These are phyloP conservation scores for Diplosoma virens DNA, from an alignment of 23 tunicate genomes.

Conservation along the genomic window DNA sequence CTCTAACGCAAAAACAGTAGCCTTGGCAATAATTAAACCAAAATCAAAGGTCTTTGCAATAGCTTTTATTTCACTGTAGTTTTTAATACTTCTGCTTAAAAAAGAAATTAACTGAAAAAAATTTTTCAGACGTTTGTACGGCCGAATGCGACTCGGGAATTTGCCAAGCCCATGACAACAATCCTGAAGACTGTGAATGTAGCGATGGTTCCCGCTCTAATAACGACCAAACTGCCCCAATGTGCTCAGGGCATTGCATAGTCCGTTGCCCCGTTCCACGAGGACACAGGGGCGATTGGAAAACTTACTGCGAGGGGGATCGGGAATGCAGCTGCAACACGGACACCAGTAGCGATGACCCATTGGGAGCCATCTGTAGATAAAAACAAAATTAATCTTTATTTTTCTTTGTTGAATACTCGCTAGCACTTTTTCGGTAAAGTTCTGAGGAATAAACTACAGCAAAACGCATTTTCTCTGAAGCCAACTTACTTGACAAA, in stretches of 20 bases:
- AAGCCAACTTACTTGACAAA: no score
- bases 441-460: no score
- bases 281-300: not conserved
- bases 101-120: not conserved
- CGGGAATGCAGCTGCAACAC: not conserved
- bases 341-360: no score
- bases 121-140: slow-evolving; percentile 8
- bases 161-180: slow-evolving; percentile 15
- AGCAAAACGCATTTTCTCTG: no score
- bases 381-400: no score
- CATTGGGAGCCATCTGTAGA: no score
- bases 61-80: not conserved
- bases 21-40: no score
- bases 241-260: not conserved
- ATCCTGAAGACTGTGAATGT: not conserved
- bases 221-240: not conserved
- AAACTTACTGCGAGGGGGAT: not conserved
- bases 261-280: slow-evolving; percentile 1
- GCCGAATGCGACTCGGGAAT: not conserved
- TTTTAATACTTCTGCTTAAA: not conserved
- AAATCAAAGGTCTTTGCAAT: no score
- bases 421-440: no score
- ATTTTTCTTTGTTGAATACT: no score
- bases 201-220: not conserved
- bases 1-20: no score